Evolutionary conservation across 92 coral and sea anemone genomes (phyloP), one percentile per base, ranked within the genome.

Genomic region (Porites divaricata): DNA sequence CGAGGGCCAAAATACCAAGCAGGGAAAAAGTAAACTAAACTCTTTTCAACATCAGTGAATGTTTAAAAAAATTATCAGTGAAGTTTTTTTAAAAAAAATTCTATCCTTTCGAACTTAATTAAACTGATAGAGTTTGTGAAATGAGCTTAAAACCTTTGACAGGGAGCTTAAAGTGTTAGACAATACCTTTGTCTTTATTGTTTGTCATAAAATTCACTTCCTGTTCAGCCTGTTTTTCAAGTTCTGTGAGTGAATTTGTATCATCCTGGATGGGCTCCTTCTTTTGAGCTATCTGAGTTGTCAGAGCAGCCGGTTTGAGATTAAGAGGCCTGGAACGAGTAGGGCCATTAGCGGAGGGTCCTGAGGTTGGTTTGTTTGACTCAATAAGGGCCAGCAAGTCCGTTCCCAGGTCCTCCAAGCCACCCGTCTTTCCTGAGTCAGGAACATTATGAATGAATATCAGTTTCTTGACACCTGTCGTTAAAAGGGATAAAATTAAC

Each of bases 211-310:
- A 92, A 78, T 97, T 92, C 0, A 97, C 98, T 82, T 97, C 98
- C 17, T 93, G 95, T 69, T 97, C 99, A 11, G 99, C 99, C 70
- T 97, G 96, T 86, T 97, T 93, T 52, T 93, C 96, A 63, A 97
- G 90, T 67, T 87, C 92, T 28, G 95, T 94, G 53, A 94, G 78
- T 52, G 98, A 84, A 0, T 25, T 53, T 24, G 91, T 87, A 23
- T 94, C 93, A 78, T 90, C 93, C 23, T 89, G 72, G 24, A 82
- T 41, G 15, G 86, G 82, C 12, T 48, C 74, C 25, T 80, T 87
- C 69, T 85, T 81, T 2, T 73, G 63, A 35, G 80, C 72, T 20
- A 59, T 85, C 50, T 85, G 85, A 24, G 81, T 83, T 11, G 61
- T 74, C 5, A 88, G 88, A 25, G 76, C 45, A 52, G 88, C 88